Conservation (phyloP, 2,797 vertebrate genomes). For the Spea hammondii region DNA sequence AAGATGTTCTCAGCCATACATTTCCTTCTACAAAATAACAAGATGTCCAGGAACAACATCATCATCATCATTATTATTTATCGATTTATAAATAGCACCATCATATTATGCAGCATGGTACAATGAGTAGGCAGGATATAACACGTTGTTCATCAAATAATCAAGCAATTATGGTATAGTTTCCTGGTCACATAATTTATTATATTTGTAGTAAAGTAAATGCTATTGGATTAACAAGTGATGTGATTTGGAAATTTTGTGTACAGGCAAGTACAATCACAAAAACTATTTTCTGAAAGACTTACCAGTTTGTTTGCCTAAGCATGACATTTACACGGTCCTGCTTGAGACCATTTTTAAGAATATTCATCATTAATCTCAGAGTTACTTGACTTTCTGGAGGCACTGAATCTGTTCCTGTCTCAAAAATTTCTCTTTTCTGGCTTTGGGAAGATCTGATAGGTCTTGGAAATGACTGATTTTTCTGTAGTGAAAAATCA, state of each 20-base stretch:
- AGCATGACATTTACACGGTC: constrained; percentile 20
- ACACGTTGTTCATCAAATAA: not conserved
- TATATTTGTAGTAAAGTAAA: not conserved
- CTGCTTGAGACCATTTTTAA: constrained; percentile 30
- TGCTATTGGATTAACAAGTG: no score
- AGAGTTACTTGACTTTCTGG: constrained; percentile 39
- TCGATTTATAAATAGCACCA: no score
- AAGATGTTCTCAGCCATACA: no score
- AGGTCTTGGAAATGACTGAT: constrained; percentile 19
- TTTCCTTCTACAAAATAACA: no score
- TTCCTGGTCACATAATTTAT: not conserved
- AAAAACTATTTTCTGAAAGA: not conserved
- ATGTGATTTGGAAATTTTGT: not conserved
- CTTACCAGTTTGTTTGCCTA: constrained; percentile 22
- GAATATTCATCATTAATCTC: constrained; percentile 29
- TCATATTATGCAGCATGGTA: no score
- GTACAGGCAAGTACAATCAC: not conserved
- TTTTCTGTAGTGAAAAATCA: constrained; percentile 23
- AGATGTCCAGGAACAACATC: no score
- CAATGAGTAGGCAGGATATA: no score
- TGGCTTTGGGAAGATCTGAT: constrained; percentile 15
- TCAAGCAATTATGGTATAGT: not conserved
- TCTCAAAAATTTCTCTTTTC: not conserved
- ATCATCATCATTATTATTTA: no score
- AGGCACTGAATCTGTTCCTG: constrained; percentile 12